These are phyloP conservation scores for Hyperoodon ampullatus DNA, from an alignment of 2,113 vertebrate species.

Conservation along the genomic window DNA sequence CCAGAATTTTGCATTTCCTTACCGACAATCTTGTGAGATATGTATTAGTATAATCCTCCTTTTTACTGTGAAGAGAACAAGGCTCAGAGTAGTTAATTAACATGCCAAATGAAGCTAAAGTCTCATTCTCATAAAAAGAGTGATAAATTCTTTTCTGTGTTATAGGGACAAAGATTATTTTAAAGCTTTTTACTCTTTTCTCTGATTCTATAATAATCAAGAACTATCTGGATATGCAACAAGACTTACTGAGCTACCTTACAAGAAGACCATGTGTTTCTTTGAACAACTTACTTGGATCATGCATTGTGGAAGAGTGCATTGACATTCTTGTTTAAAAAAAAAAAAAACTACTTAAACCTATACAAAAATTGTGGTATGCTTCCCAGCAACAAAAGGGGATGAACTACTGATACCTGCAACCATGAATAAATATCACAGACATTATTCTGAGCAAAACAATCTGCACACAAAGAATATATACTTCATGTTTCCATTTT, in stretches of 20 bases:
- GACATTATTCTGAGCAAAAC: not conserved
- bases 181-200: not conserved
- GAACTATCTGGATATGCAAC: not conserved
- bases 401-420: not conserved
- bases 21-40: not conserved
- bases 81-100: not conserved
- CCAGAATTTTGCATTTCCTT: not conserved
- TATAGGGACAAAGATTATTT: not conserved
- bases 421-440: not conserved
- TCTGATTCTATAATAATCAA: not conserved
- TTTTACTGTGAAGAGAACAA: slow-evolving; percentile 16
- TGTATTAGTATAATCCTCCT: not conserved
- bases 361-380: not conserved
- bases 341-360: not conserved
- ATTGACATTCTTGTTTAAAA: not conserved
- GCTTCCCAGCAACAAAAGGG: not conserved
- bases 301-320: not conserved
- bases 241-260: not conserved
- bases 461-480: not conserved
- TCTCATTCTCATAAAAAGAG: not conserved
- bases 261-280: not conserved
- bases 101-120: not conserved
- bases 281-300: not conserved
- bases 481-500: not conserved
- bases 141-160: not conserved